Evolutionary conservation across 1,140 invertebrate species (phyloP).

Genomic region (Drosophila nasuta): DNA sequence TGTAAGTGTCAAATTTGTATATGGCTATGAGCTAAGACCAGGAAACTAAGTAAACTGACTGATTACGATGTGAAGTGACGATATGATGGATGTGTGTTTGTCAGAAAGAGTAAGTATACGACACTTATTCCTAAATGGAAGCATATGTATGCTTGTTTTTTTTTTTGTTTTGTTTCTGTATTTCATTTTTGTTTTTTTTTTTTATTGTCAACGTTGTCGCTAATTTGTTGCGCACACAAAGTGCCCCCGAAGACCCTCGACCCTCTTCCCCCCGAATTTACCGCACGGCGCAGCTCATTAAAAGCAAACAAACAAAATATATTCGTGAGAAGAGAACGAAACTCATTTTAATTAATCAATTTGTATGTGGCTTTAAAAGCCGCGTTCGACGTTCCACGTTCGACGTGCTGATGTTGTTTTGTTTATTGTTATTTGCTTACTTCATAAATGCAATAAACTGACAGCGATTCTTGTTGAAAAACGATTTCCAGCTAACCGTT

Average conservation of each 20-base stretch:
- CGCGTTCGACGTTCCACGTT: background rate
- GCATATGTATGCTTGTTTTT: constrained; percentile 1
- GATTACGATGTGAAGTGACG: background rate
- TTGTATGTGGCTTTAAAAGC: constrained; percentile 61
- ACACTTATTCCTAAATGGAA: constrained; percentile 1
- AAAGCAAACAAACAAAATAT: constrained; percentile 17
- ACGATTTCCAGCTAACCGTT: constrained; percentile 32
- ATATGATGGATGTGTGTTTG: background rate
- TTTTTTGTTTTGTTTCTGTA: background rate
- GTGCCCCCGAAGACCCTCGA: background rate
- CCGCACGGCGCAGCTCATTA: constrained; percentile 26
- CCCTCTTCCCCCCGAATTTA: background rate
- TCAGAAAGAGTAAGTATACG: background rate
- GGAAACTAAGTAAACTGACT: constrained; percentile 3
- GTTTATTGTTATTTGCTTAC: constrained; percentile 16
- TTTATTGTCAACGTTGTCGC: constrained; percentile 10
- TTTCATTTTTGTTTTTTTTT: background rate
- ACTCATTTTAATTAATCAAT: constrained; percentile 71
- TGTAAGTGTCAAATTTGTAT: background rate
- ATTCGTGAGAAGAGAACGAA: constrained; percentile 31
- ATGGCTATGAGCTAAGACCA: background rate
- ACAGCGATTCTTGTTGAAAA: constrained; percentile 28
- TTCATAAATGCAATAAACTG: constrained; percentile 61
- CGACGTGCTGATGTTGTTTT: constrained; percentile 45
- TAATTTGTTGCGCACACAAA: constrained; percentile 41